These are phyloP conservation scores for Drosophila paucipuncta DNA, from an alignment of 2,888 invertebrate species.

Conservation along the genomic window DNA sequence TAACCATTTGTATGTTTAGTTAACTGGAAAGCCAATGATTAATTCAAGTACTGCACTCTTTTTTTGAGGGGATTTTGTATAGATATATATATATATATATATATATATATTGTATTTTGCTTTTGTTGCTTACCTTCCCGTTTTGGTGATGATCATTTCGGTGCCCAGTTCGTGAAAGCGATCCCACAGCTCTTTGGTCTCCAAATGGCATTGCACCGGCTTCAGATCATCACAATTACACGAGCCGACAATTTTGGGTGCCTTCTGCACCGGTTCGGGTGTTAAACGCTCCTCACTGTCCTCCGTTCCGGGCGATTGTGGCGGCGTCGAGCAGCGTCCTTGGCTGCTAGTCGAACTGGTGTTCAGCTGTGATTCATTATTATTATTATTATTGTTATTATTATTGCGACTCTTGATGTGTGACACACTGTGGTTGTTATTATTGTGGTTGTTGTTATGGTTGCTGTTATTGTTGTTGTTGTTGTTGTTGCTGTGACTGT, in stretches of 20 bases:
- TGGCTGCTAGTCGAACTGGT: constrained; percentile 82
- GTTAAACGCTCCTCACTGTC: constrained; percentile 85
- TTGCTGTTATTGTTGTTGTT: constrained; percentile 53
- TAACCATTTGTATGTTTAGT: neutral
- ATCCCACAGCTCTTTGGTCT: constrained; percentile 98
- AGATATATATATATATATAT: too few species aligned
- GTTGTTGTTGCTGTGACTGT: constrained; percentile 48
- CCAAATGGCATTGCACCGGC: constrained; percentile 95
- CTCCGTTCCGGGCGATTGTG: constrained; percentile 84
- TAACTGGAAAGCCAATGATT: constrained; percentile 40
- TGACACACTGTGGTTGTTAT: constrained; percentile 56
- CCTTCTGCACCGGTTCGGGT: constrained; percentile 84
- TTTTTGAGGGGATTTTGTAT: neutral
- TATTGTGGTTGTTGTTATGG: constrained; percentile 48
- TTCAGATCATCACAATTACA: constrained; percentile 94
- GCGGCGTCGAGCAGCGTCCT: constrained; percentile 84
- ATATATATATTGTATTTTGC: neutral
- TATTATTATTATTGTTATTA: constrained; percentile 50
- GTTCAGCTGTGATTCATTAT: constrained; percentile 68
- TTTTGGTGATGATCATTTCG: constrained; percentile 99
- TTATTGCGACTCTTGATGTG: constrained; percentile 58
- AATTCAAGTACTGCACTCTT: constrained; percentile 14
- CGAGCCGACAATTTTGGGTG: constrained; percentile 87
- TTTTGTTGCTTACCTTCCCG: constrained; percentile 91
- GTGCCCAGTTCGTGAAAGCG: constrained; percentile 97